Conservation (phyloP, 2,797 vertebrate species). For the Tympanoctomys barrerae region DNA sequence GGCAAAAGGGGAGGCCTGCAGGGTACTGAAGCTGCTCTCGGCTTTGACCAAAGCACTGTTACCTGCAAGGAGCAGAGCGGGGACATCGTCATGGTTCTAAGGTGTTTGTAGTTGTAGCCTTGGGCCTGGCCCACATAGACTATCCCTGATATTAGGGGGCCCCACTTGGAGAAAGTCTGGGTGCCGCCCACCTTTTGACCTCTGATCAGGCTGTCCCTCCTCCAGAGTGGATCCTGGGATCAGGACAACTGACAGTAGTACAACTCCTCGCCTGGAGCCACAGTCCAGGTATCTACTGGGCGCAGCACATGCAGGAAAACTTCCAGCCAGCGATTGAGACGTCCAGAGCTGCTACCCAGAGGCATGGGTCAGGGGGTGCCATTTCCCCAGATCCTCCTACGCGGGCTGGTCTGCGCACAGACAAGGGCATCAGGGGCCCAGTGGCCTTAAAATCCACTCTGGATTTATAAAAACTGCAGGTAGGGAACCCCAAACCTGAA, state of each 20-base stretch:
- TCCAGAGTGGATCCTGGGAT: too few relatives aligned
- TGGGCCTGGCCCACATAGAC: not conserved
- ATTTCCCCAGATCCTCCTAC: not conserved
- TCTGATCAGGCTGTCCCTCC: not conserved
- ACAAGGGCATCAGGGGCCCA: not conserved
- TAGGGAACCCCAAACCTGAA: not conserved
- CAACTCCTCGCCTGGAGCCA: accelerated
- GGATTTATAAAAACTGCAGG: not conserved
- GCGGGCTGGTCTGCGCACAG: not conserved
- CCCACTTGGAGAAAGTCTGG: not conserved
- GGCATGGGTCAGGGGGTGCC: not conserved
- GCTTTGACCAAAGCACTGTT: too few relatives aligned
- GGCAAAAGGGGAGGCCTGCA: not conserved
- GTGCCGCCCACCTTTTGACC: not conserved
- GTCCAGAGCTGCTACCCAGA: not conserved
- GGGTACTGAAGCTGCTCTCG: not conserved
- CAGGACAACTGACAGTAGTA: not conserved
- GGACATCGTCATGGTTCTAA: accelerated
- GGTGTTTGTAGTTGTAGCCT: not conserved
- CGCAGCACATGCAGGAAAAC: not conserved
- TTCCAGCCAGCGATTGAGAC: accelerated
- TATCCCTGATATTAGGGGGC: not conserved
- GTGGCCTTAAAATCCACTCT: not conserved
- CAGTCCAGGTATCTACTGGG: not conserved
- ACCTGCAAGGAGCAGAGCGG: not conserved